Percentiles rank a stretch among this genome's conserved stretches.
Conservation (phyloP, 1,140 invertebrate genomes). For the Drosophila ficusphila region DNA sequence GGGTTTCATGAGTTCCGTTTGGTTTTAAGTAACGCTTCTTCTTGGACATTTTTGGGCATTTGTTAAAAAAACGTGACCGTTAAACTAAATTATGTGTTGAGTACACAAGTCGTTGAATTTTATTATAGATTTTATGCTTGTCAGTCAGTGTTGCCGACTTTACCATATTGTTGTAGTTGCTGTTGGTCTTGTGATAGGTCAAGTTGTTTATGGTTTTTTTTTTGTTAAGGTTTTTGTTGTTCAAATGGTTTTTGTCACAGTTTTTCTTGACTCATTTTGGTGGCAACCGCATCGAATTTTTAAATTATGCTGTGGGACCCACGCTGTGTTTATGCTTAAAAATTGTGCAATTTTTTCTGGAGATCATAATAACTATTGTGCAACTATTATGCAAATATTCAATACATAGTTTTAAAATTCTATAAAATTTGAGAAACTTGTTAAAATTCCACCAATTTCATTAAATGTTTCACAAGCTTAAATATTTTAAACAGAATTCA, state of each 20-base stretch:
- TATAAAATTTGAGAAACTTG: no score
- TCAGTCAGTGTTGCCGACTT: constrained; percentile 23
- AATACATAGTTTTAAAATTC: no score
- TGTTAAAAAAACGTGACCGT: constrained; percentile 69
- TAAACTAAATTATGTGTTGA: constrained; percentile 68
- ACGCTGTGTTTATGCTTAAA: constrained; percentile 27
- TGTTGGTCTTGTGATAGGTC: constrained; percentile 49
- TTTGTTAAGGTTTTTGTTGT: constrained; percentile 18
- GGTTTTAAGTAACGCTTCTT: constrained; percentile 18
- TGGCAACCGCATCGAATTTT: constrained; percentile 44
- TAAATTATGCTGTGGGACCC: constrained; percentile 17
- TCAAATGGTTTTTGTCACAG: constrained; percentile 6
- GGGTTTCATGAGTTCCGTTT: constrained; percentile 7
- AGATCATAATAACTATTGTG: background rate
- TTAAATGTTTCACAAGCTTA: no score
- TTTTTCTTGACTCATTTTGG: constrained; percentile 22
- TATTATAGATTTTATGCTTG: constrained; percentile 21
- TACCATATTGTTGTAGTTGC: constrained; percentile 16
- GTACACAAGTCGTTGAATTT: constrained; percentile 21
- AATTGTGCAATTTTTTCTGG: constrained; percentile 12
- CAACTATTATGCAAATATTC: background rate
- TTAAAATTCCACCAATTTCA: no score
- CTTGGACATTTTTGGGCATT: constrained; percentile 37
- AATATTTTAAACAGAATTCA: background rate
- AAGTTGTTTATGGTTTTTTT: constrained; percentile 63